Base-by-base conservation (phyloP, 2,888 invertebrate species). In the Plagiodera versicolora region DNA sequence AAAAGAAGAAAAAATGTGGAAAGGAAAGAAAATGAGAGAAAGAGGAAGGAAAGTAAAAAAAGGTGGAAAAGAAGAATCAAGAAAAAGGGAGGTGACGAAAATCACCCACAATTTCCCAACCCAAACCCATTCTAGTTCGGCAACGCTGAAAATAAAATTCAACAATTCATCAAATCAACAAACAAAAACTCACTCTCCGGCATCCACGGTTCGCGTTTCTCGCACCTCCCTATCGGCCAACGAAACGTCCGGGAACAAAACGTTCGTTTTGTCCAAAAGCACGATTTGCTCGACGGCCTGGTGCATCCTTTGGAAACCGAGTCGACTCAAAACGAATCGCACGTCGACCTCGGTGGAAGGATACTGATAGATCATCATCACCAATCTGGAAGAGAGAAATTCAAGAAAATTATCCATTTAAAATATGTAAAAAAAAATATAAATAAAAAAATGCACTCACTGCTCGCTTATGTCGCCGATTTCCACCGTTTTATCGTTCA, bases 271-370 rank as follows among this genome's bases (percentile, higher is more conserved):
- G n/a, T n/a, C n/a, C n/a, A n/a, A n/a, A n/a, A n/a, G n/a, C n/a
- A n/a, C n/a, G n/a, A 73, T 68, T 28, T 64, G 58, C 24, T 83
- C 72, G 0, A 83, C 74, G 0, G 81, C 84, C 4, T 73, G 72
- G 70, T 84, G 84, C 79, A 79, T 79, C 11, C 84, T 77, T 73
- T 83, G 83, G 60, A 75, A 70, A 0, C 80, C 75, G 51, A 83
- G 74, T 8, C 84, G 79, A 1, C 79, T 79, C 74, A 82, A 74
- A 49, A 81, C 70, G 72, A 84, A 85, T 0, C 79, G 76, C 0
- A 84, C 80, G 65, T 83, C 81, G 66, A 81, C 78, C 60, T 68
- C 63, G 0, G 73, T 69, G 0, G 72, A 67, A 1, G 77, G 74
- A 1, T 56, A 39, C 56, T 73, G 6, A 20, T 53, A 10, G n/a